A percentile compares a stretch with the other conserved stretches of the same genome.
Conservation (phyloP, 2,888 invertebrate species). For the Noctua comes region DNA sequence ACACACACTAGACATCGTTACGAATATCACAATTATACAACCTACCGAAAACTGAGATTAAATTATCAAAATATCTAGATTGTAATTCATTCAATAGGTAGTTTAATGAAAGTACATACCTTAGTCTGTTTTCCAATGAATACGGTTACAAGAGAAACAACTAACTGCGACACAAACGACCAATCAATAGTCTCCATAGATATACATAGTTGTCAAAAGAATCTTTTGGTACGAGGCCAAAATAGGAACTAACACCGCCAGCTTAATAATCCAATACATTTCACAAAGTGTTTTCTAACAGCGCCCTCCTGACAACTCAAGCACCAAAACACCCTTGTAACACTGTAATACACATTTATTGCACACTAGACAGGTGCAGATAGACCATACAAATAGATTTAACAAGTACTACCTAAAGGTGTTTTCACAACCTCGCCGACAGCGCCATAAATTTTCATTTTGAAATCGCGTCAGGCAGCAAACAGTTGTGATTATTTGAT, state of each 20-base stretch:
- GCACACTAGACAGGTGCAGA: background rate
- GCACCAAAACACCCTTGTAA: background rate
- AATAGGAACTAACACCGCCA: background rate
- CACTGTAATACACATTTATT: background rate
- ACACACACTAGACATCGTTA: background rate
- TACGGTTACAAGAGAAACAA: background rate
- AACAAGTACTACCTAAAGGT: constrained; percentile 1
- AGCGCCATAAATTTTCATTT: background rate
- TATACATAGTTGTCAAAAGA: background rate
- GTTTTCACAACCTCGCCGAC: background rate
- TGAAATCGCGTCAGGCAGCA: background rate
- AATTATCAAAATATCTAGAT: background rate
- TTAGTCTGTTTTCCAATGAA: background rate
- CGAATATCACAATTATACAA: background rate
- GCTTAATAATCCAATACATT: background rate
- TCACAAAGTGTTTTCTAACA: background rate
- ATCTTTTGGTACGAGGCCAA: background rate
- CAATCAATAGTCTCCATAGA: background rate
- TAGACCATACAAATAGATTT: background rate
- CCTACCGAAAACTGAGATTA: background rate
- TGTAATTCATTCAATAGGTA: background rate
- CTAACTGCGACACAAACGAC: background rate
- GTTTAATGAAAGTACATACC: background rate
- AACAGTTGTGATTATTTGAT: background rate
- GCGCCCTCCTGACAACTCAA: background rate